Conservation (phyloP, 35 echinoderm and acorn worm species). For the Holothuria glaberrima region DNA sequence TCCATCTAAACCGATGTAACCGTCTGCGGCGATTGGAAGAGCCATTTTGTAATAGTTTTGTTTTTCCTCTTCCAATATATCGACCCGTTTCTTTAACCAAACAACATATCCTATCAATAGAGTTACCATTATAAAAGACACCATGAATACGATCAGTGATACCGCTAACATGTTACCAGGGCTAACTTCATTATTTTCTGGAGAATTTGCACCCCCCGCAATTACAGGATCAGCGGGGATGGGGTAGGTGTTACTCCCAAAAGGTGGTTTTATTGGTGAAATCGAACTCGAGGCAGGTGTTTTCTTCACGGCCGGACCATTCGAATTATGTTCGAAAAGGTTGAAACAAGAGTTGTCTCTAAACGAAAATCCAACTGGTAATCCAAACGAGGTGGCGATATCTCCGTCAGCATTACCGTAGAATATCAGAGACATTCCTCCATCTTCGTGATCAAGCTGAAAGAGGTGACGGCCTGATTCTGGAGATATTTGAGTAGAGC, state of each 20-base stretch:
- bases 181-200: neutral
- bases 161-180: constrained; percentile 63
- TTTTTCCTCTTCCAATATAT: constrained; percentile 60
- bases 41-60: constrained; percentile 62
- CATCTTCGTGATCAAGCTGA: constrained; percentile 26
- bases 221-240: too few relatives aligned
- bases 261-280: too few relatives aligned
- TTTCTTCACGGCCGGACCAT: neutral
- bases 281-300: too few relatives aligned
- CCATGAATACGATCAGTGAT: constrained; percentile 73
- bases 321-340: neutral
- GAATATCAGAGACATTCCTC: constrained; percentile 53
- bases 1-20: constrained; percentile 93
- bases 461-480: constrained; percentile 57
- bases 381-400: constrained; percentile 72
- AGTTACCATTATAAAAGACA: constrained; percentile 74
- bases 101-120: constrained; percentile 78
- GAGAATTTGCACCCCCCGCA: too few relatives aligned
- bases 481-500: constrained; percentile 70
- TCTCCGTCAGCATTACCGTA: constrained; percentile 71
- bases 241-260: too few relatives aligned
- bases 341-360: constrained; percentile 65
- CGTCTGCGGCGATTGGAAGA: constrained; percentile 77
- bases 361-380: constrained; percentile 81
- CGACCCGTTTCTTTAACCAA: constrained; percentile 68